These are phyloP conservation scores for Hesperia comma DNA, from an alignment of 2,888 invertebrate genomes.

Conservation along the genomic window DNA sequence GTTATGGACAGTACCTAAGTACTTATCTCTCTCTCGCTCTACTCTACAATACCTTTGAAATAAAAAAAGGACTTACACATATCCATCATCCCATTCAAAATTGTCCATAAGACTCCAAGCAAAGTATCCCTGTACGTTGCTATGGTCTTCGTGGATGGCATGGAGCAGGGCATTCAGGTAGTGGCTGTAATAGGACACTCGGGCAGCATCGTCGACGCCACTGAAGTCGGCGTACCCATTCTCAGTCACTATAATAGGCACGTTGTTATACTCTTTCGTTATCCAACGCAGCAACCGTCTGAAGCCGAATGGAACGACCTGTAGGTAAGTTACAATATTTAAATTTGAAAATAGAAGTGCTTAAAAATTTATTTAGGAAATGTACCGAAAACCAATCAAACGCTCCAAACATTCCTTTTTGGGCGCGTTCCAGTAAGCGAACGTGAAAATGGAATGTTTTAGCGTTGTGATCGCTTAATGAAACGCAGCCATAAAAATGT, in stretches of 20 bases:
- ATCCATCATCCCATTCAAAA: constrained; percentile 92
- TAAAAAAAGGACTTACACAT: constrained; percentile 83
- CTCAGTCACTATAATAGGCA: constrained; percentile 82
- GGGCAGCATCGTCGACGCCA: constrained; percentile 78
- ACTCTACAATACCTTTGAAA: not conserved
- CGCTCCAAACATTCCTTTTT: no score
- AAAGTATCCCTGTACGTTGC: constrained; percentile 88
- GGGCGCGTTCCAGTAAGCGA: no score
- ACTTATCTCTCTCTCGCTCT: not conserved
- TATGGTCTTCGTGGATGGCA: constrained; percentile 83
- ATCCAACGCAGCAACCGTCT: constrained; percentile 82
- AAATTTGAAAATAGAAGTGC: no score
- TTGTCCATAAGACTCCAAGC: constrained; percentile 94
- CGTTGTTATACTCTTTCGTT: constrained; percentile 77
- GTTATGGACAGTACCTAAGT: no score
- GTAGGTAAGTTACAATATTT: constrained; percentile 22
- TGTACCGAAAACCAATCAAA: no score
- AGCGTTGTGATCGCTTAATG: no score
- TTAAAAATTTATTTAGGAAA: no score
- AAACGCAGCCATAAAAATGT: no score
- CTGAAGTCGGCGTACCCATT: constrained; percentile 82
- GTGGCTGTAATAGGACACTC: constrained; percentile 84
- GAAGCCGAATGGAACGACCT: constrained; percentile 85
- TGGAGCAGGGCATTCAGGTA: constrained; percentile 77
- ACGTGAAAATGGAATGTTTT: no score